Conservation (phyloP, 1,140 invertebrate species). For the Hylyphantes graminicola region DNA sequence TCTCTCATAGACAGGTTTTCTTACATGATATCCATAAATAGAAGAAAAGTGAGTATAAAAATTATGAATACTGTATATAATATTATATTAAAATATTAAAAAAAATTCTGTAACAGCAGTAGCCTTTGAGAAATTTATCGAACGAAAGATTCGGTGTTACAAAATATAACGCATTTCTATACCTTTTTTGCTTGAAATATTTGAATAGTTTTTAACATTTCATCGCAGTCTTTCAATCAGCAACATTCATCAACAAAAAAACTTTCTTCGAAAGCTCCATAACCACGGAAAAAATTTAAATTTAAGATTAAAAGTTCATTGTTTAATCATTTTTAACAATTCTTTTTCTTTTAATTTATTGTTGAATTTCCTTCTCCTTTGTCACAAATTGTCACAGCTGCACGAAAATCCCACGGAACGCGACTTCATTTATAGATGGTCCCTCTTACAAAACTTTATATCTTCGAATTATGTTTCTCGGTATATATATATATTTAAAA, state of each 20-base stretch:
- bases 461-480: no score
- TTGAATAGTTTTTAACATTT: neutral
- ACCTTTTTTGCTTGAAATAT: neutral
- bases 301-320: no score
- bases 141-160: neutral
- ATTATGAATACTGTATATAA: slow-evolving; percentile 12
- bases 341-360: no score
- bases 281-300: no score
- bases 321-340: no score
- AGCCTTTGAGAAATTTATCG: neutral
- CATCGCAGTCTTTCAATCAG: neutral
- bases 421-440: no score
- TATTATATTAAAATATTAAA: slow-evolving; percentile 18
- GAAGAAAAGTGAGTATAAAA: neutral
- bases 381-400: no score
- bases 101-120: neutral
- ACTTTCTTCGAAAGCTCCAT: no score
- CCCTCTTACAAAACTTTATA: no score
- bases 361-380: no score
- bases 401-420: no score
- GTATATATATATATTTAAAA: no score
- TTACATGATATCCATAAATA: slow-evolving; percentile 23
- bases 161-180: neutral
- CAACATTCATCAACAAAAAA: neutral
- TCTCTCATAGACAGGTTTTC: slow-evolving; percentile 36